Base-by-base conservation (phyloP, 2,888 invertebrate genomes). In the Chrysina gloriosa region DNA sequence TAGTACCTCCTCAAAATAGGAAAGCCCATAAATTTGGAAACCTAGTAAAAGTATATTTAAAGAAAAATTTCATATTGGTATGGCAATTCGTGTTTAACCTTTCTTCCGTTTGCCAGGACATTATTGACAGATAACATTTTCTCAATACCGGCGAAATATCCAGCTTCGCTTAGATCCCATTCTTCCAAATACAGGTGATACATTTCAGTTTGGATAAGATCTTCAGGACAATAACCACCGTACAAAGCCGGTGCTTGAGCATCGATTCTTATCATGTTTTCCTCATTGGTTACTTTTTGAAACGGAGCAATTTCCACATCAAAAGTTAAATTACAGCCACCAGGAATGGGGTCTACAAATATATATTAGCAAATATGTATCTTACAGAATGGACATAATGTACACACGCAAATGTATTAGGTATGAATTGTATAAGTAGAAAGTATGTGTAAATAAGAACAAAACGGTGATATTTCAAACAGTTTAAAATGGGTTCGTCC, bases 271-370 rank as follows among this genome's bases (percentile, higher is more conserved):
- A 91, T 84, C 54, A 85, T 78, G 19, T 83, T 71, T 72, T 83
- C 73, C 48, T 78, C 80, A 63, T 83, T 79, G 1, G 69, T 71
- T 21, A 89, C 72, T 56, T 80, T 80, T 76, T 90, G 84, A 76
- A 85, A 90, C 0, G 93, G 91, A 5, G 90, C 87, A 71, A 86
- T 84, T 72, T 86, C 83, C 1, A 70, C 72, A 39, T 87, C 81
- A 72, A 89, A 89, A 75, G 90, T 90, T 86, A 90, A 85, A 77
- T 92, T 93, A 78, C 93, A 93, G 14, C 92, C 93, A 36, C 94
- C 94, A 14, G 93, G 92, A 72, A 92, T 83, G 0, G 93, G 93
- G 78, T 89, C 93, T 93, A 81, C 69, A 84, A 75, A 61, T 71
- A 48, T 23, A 23, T 23, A 1, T n/a, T n/a, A n/a, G n/a, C n/a